Evolutionary conservation across 1,140 invertebrate species (phyloP).

Genomic region (Neodiprion lecontei): DNA sequence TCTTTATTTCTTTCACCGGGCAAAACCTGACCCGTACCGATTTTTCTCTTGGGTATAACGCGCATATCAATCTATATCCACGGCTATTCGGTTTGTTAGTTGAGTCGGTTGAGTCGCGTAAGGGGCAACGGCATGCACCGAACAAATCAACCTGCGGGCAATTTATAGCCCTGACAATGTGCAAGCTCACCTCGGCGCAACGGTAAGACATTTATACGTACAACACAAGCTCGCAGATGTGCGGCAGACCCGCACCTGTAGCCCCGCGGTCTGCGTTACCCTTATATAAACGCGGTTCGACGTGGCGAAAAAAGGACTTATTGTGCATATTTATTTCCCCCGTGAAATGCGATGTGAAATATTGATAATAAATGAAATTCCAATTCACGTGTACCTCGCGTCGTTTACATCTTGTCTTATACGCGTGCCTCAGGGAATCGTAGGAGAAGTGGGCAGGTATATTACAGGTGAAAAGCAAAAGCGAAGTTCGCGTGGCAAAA

Average conservation of each 20-base stretch:
- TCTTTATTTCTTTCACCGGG: no score
- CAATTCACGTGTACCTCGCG: background rate
- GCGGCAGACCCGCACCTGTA: background rate
- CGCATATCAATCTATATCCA: no score
- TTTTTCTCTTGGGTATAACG: background rate
- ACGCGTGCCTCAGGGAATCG: background rate
- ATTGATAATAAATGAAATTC: no score
- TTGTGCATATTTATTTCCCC: no score
- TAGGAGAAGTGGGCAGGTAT: background rate
- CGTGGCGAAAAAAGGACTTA: no score
- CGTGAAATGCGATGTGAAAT: no score
- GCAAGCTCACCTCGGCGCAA: constrained; percentile 36
- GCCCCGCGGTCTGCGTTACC: no score
- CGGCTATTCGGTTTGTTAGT: background rate
- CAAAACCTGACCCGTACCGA: background rate
- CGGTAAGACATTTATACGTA: background rate
- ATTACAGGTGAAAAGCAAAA: no score
- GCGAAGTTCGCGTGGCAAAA: no score
- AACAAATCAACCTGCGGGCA: constrained; percentile 6
- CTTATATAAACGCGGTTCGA: no score
- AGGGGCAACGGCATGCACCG: background rate
- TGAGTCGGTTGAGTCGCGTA: background rate
- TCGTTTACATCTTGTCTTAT: constrained; percentile 8
- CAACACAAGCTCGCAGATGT: background rate
- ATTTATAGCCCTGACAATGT: constrained; percentile 26